Base-by-base conservation (phyloP, 2,888 invertebrate species). In the Erebia palarica region DNA sequence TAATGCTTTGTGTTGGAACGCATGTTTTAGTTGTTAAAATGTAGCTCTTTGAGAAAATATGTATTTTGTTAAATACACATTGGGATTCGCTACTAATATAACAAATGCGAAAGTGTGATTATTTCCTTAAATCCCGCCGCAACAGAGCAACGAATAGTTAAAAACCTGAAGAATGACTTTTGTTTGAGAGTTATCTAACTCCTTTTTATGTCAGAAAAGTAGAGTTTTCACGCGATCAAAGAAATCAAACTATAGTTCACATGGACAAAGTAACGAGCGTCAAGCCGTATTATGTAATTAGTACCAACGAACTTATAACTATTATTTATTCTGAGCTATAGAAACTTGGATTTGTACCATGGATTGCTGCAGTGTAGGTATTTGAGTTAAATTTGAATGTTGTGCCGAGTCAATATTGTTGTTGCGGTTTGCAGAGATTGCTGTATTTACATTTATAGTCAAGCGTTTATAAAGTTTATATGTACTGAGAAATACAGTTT, bases 1-100 rank as follows among this genome's bases (percentile, higher is more conserved):
- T 77, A 77, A 68, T 68, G 65, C 59, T 57, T 57, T 68, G 36
- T 70, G 55, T 75, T 69, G 66, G 69, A 74, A 71, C 70, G 69
- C 72, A 69, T 68, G 60, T 68, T 72, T 55, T 13, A 36, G 7
- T 10, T 55, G 36, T 11, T 5, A 14, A 7, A 1, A 13, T 58
- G 1, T 16, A 1, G 11, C 57, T 57, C 47, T 47, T 47, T 36
- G 36, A 36, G 36, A 5, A 36, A 27, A 36, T 36, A n/a, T n/a
- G n/a, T n/a, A 36, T 0, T 36, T 36, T 36, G 7, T 36, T 36
- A 7, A 7, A 36, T 7, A 36, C 36, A 7, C 36, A 36, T 36
- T 36, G 7, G 36, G 36, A 36, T 7, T 7, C 36, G 36, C 36
- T 36, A 36, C 36, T 36, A 36, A 36, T 7, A 36, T 5, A 7